Evolutionary conservation across 2,888 invertebrate genomes (phyloP), one percentile per base, ranked within the genome.

Genomic region (Macrophya annulata): DNA sequence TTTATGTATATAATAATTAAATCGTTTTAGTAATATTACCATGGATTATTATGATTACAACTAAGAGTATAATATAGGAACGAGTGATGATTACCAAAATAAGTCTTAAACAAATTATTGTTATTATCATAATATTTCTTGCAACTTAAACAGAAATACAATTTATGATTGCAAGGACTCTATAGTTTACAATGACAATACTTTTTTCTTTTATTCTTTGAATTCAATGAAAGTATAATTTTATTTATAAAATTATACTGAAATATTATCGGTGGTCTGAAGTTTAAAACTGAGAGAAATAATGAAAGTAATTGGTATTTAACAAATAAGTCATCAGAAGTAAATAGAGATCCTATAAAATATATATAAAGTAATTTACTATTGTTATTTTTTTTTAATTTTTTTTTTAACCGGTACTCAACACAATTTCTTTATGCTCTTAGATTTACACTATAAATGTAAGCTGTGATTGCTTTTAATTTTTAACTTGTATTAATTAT

Each of bases 1-100:
- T 89, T 89, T 89, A 89, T 91, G 90, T 91, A 91, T 86, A 91
- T 91, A 91, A 90, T 86, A 88, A 91, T 90, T 89, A 89, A 91
- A 90, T 90, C 89, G 89, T 90, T 91, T 90, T 90, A 90, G 86
- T 88, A 88, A 88, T 89, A 90, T 88, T 87, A 88, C 87, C 86
- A 86, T 88, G 86, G 87, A 89, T 88, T 89, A 83, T 87, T 88
- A 87, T 89, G 88, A 88, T 89, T 88, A 79, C 83, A 45, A 83
- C 48, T 85, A 43, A 59, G 71, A 87, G 86, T 85, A 85, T 87
- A 82, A 82, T 45, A 51, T 85, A 76, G 77, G 84, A 86, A 74
- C 86, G 89, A 89, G 89, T 88, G 89, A 81, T 65, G 81, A 81
- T 65, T 81, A 59, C 81, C 68, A 55, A 62, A 81, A 62, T 43